Percentiles rank a stretch among this genome's conserved stretches.
Conservation (phyloP, 2,113 vertebrate genomes). For the Aptenodytes forsteri region DNA sequence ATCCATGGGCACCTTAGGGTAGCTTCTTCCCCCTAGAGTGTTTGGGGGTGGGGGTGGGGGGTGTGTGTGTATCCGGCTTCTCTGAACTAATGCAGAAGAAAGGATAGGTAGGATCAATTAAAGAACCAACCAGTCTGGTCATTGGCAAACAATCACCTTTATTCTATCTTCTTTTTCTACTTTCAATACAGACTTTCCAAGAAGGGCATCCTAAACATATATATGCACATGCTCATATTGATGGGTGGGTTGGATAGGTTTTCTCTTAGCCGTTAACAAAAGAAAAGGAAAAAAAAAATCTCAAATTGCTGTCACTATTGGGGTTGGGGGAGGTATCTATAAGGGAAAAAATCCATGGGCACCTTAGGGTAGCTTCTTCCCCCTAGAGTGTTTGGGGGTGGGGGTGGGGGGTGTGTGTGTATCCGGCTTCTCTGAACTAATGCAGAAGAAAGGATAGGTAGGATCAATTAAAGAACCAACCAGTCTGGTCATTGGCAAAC, state of each 20-base stretch:
- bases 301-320: too few relatives aligned
- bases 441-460: neutral
- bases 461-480: neutral
- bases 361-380: neutral
- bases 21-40: neutral
- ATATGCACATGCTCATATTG: neutral
- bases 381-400: neutral
- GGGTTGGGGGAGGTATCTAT: too few relatives aligned
- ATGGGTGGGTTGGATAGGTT: neutral
- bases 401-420: neutral
- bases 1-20: neutral
- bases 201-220: neutral
- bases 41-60: fast-evolving
- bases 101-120: neutral
- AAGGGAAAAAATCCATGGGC: constrained; percentile 29
- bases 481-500: neutral
- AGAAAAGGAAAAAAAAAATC: too few relatives aligned
- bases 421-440: neutral
- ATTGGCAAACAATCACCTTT: neutral
- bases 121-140: neutral
- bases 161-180: neutral
- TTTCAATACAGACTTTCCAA: neutral
- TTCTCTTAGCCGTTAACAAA: neutral
- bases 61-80: neutral
- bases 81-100: neutral